phyloP scores from a whole-genome alignment of 2,888 invertebrate species.

The Mesorhabditis spiculigera region DNA sequence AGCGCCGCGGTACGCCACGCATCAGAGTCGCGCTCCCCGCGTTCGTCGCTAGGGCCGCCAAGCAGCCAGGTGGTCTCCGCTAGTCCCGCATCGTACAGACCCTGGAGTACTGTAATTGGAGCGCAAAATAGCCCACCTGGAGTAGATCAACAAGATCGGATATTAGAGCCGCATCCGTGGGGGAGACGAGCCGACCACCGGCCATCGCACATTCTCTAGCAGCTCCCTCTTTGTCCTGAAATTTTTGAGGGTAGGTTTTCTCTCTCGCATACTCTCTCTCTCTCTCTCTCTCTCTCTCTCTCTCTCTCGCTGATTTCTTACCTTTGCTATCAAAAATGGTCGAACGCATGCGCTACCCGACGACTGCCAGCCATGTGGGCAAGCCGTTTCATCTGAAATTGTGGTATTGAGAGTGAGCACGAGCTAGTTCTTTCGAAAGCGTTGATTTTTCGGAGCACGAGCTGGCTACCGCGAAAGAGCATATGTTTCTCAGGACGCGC shows the following conservation, averaged over 20 bases:
- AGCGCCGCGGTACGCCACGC: conserved; percentile 13
- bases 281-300: background rate
- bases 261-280: background rate
- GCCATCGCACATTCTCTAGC: background rate
- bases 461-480: no score
- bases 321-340: conserved; percentile 27
- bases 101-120: background rate
- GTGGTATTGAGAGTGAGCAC: no score
- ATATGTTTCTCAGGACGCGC: no score
- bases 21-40: background rate
- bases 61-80: conserved; percentile 22
- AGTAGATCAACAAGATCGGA: background rate
- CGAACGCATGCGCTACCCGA: conserved; percentile 35
- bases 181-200: background rate
- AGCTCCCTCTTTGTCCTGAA: conserved; percentile 2
- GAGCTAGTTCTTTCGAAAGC: no score
- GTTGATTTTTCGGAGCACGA: no score
- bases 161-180: background rate
- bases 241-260: background rate
- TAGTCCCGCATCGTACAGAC: conserved; percentile 20
- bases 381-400: conserved; percentile 33
- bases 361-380: conserved; percentile 40
- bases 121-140: background rate
- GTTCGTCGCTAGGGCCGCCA: conserved; percentile 17
- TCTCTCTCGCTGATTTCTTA: background rate